These are phyloP conservation scores for Rhizomys pruinosus DNA, from an alignment of 2,113 vertebrate genomes.

Conservation along the genomic window DNA sequence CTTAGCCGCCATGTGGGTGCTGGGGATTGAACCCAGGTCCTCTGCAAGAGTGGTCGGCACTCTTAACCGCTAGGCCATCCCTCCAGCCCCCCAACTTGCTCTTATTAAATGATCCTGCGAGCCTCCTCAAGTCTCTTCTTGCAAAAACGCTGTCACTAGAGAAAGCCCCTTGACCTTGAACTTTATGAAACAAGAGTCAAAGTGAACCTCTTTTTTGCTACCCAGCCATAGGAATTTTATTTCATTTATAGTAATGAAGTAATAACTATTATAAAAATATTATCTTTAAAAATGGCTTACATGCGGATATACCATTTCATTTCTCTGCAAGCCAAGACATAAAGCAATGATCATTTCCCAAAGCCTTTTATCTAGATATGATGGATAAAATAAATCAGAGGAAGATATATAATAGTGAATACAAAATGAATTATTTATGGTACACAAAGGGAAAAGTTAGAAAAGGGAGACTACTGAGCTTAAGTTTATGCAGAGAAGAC, in stretches of 20 bases:
- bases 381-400: slow-evolving; percentile 2
- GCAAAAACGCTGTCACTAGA: too few relatives aligned
- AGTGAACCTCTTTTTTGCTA: too few relatives aligned
- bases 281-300: not conserved
- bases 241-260: not conserved
- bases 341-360: not conserved
- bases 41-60: too few relatives aligned
- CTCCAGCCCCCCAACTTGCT: too few relatives aligned
- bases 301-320: not conserved
- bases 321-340: not conserved
- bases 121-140: not conserved
- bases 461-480: not conserved
- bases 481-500: slow-evolving; percentile 10
- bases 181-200: not conserved
- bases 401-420: not conserved
- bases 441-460: not conserved
- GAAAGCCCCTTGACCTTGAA: not conserved
- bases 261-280: not conserved
- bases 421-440: not conserved
- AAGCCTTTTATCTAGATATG: not conserved
- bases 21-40: too few relatives aligned
- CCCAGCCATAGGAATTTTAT: not conserved
- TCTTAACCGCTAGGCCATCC: too few relatives aligned
- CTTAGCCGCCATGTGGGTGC: too few relatives aligned
- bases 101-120: not conserved